phyloP scores from a whole-genome alignment of 2,888 invertebrate genomes.

The Eristalis tenax region DNA sequence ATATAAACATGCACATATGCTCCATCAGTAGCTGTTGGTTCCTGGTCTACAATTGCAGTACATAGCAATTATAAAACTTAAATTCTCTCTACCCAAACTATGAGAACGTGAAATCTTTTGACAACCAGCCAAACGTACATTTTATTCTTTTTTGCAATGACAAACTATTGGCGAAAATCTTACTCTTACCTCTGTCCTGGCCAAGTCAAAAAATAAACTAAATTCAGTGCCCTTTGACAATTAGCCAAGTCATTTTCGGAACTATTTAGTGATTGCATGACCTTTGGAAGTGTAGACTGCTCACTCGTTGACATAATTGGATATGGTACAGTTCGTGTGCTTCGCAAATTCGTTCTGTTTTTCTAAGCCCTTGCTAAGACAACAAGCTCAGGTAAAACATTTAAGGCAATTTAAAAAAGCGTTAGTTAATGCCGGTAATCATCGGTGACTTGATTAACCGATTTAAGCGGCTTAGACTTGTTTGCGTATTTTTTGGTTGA shows the following conservation, averaged over 20 bases:
- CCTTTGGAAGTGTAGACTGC: too few species aligned
- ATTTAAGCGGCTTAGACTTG: too few species aligned
- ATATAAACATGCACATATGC: neutral
- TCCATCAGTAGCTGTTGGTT: neutral
- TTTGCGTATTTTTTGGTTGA: too few species aligned
- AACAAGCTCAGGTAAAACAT: too few species aligned
- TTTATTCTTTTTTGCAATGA: neutral
- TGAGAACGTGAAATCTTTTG: constrained; percentile 28
- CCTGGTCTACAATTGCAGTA: neutral
- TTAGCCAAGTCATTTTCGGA: neutral
- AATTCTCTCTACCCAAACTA: neutral
- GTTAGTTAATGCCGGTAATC: too few species aligned
- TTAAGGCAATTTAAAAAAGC: too few species aligned
- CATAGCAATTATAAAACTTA: constrained; percentile 5
- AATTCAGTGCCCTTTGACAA: neutral
- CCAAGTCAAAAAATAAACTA: neutral
- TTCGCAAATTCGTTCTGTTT: too few species aligned
- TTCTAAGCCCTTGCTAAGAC: too few species aligned
- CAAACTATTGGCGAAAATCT: neutral
- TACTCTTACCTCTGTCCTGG: neutral
- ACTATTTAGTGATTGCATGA: too few species aligned
- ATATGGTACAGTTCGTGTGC: too few species aligned
- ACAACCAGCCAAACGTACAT: constrained; percentile 5
- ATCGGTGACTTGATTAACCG: too few species aligned
- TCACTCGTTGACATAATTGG: too few species aligned